These are phyloP conservation scores for Phallusia fumigata DNA, from an alignment of 23 tunicate species.

Conservation along the genomic window DNA sequence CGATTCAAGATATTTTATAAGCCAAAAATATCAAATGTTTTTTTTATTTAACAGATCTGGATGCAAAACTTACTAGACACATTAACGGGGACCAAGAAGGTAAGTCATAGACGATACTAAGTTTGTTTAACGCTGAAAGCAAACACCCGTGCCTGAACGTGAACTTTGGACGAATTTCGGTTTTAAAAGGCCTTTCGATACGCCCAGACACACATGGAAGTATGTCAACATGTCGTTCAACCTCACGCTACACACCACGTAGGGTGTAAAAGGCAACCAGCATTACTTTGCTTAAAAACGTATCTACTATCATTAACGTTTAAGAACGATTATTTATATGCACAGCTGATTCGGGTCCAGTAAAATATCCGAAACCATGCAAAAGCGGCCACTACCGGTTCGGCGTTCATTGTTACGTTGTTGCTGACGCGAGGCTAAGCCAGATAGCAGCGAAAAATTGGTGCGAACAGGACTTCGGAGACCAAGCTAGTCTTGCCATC, in stretches of 20 bases:
- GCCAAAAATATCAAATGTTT: not conserved
- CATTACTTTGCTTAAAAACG: too few species aligned
- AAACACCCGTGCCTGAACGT: too few species aligned
- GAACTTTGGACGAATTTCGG: too few species aligned
- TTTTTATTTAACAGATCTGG: constrained; percentile 21
- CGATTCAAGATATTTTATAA: too few species aligned
- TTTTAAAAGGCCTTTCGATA: too few species aligned
- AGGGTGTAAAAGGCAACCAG: too few species aligned
- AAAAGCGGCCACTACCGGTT: constrained; percentile 60
- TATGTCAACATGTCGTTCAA: too few species aligned
- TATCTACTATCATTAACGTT: too few species aligned
- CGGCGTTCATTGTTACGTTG: constrained; percentile 63
- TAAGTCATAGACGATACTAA: not conserved
- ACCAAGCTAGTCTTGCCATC: constrained; percentile 48
- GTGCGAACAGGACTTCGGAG: constrained; percentile 42
- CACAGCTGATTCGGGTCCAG: not conserved
- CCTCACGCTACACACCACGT: too few species aligned
- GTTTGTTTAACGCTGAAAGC: not conserved
- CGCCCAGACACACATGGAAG: too few species aligned
- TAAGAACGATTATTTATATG: not conserved
- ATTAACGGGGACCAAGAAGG: constrained; percentile 8
- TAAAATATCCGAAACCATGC: constrained; percentile 18
- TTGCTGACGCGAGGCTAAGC: constrained; percentile 45
- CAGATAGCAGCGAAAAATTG: constrained; percentile 46
- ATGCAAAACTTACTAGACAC: constrained; percentile 29